phyloP scores from a whole-genome alignment of 2,888 invertebrate species.

The Chloroclystis v-ata region DNA sequence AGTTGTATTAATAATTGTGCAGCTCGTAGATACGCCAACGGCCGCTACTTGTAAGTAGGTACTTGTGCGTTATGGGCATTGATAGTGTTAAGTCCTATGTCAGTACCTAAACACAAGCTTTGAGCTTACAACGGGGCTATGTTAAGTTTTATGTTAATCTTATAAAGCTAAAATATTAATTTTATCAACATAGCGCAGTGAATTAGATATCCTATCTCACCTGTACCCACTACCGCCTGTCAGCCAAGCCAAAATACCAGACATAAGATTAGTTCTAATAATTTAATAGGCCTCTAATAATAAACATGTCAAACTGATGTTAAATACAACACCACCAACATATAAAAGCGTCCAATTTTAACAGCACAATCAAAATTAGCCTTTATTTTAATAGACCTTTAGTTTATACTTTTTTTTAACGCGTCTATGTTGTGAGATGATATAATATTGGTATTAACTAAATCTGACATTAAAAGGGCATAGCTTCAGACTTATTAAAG shows the following conservation, averaged over 20 bases:
- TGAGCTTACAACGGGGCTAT: no score
- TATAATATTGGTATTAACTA: constrained; percentile 64
- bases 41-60: no score
- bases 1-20: no score
- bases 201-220: not conserved
- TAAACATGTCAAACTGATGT: constrained; percentile 71
- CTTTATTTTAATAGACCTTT: constrained; percentile 32
- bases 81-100: no score
- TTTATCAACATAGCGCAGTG: not conserved
- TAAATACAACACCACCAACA: constrained; percentile 58
- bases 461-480: constrained; percentile 69
- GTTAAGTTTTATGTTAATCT: no score
- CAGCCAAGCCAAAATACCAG: constrained; percentile 64
- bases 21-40: no score
- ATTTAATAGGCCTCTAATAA: constrained; percentile 75
- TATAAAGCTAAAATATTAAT: no score
- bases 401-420: constrained; percentile 6
- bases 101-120: no score
- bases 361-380: constrained; percentile 10
- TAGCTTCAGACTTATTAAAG: constrained; percentile 62
- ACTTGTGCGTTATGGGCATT: no score
- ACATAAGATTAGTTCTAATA: constrained; percentile 69
- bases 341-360: constrained; percentile 25
- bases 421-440: constrained; percentile 33
- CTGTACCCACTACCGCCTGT: constrained; percentile 40